Evolutionary conservation across 2,888 invertebrate genomes (phyloP).

Genomic region (Dexiosoma caninum): DNA sequence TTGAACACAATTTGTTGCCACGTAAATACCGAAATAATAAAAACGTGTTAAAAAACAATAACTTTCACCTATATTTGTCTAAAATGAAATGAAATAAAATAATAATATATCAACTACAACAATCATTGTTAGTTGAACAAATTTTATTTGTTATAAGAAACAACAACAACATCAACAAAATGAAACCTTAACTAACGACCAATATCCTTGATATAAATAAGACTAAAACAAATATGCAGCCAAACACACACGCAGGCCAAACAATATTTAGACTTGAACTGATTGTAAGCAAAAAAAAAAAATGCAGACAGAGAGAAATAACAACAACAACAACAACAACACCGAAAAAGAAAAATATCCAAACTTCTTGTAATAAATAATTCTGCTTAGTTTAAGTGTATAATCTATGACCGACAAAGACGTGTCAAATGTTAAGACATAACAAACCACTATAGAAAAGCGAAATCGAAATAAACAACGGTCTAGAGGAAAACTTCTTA

Average conservation of each 20-base stretch:
- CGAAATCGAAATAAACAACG: conserved; percentile 41
- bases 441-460: conserved; percentile 67
- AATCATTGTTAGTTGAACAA: conserved; percentile 57
- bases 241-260: background rate
- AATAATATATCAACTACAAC: conserved; percentile 50
- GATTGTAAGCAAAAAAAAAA: conserved; percentile 14
- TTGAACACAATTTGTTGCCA: background rate
- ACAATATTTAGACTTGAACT: background rate
- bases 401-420: conserved; percentile 70
- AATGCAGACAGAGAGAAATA: conserved; percentile 6
- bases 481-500: background rate
- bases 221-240: background rate
- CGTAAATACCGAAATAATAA: background rate
- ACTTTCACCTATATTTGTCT: background rate
- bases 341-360: conserved; percentile 15
- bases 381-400: conserved; percentile 64
- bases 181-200: conserved; percentile 64
- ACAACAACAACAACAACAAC: no score
- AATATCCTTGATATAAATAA: conserved; percentile 59
- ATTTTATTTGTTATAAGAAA: conserved; percentile 57
- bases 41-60: conserved; percentile 2
- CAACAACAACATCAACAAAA: conserved; percentile 46
- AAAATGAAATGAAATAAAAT: conserved; percentile 23
- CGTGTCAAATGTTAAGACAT: conserved; percentile 77
- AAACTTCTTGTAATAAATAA: conserved; percentile 53